Evolutionary conservation across 2,888 invertebrate species (phyloP).

Genomic region (Ormyrus rosae): DNA sequence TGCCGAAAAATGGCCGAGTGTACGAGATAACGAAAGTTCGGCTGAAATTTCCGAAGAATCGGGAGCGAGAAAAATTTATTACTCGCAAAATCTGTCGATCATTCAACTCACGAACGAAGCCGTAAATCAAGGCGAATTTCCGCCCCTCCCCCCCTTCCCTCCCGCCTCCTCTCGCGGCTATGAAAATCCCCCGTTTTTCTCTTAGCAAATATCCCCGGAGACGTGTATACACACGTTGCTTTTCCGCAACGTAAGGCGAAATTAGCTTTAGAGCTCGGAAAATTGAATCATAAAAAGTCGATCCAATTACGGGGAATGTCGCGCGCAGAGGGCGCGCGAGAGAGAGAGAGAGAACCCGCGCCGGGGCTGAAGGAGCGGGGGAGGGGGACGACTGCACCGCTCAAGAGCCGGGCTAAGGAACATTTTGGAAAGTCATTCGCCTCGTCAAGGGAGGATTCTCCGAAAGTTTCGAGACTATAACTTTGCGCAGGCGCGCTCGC

Average conservation of each 20-base stretch:
- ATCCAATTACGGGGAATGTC: conserved; percentile 9
- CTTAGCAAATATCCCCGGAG: conserved; percentile 14
- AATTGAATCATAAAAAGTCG: conserved; percentile 40
- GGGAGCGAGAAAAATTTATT: conserved; percentile 16
- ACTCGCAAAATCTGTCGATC: conserved; percentile 27
- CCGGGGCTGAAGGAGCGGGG: neutral
- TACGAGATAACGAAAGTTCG: no score
- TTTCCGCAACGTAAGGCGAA: conserved; percentile 31
- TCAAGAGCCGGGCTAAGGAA: neutral
- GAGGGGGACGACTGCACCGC: neutral
- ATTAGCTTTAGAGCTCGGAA: conserved; percentile 39
- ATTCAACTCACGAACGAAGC: conserved; percentile 6
- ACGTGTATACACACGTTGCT: neutral
- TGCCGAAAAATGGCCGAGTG: no score
- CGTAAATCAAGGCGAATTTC: conserved; percentile 33
- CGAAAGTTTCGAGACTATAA: neutral
- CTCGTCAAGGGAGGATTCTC: neutral
- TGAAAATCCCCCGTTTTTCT: neutral
- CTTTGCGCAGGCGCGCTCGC: neutral
- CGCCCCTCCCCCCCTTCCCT: neutral
- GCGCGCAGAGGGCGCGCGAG: neutral
- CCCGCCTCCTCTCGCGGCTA: neutral
- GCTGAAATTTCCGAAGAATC: no score
- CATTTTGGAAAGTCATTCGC: conserved; percentile 26
- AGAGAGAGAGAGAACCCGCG: neutral